Evolutionary conservation across 1,140 invertebrate species (phyloP).

Genomic region (Cheumatopsyche charites): DNA sequence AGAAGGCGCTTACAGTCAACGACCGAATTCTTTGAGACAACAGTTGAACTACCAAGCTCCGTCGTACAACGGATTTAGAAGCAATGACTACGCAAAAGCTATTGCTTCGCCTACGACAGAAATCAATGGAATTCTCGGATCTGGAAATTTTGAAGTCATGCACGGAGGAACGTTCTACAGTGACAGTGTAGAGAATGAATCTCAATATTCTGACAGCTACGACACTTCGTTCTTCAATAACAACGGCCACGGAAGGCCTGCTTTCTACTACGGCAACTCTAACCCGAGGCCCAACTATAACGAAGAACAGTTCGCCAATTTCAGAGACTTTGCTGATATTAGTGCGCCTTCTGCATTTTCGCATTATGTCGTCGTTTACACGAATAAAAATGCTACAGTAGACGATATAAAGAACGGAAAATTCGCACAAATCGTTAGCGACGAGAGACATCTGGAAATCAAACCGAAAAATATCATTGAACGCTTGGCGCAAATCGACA

Average conservation of each 20-base stretch:
- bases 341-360: slow-evolving; percentile 82
- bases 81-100: slow-evolving; percentile 43
- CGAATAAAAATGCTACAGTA: slow-evolving; percentile 71
- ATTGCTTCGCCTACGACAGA: slow-evolving; percentile 52
- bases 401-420: slow-evolving; percentile 53
- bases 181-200: slow-evolving; percentile 60
- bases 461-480: slow-evolving; percentile 83
- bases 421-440: slow-evolving; percentile 43
- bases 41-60: slow-evolving; percentile 58
- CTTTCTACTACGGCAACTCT: slow-evolving; percentile 62
- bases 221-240: slow-evolving; percentile 71
- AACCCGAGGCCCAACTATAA: slow-evolving; percentile 67
- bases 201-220: slow-evolving; percentile 53
- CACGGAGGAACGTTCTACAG: slow-evolving; percentile 84
- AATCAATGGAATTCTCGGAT: slow-evolving; percentile 68
- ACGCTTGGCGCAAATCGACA: slow-evolving; percentile 73
- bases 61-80: slow-evolving; percentile 55
- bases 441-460: slow-evolving; percentile 56
- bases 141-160: slow-evolving; percentile 88
- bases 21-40: slow-evolving; percentile 58
- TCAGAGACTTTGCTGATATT: slow-evolving; percentile 87
- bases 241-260: slow-evolving; percentile 70
- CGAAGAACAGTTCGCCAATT: slow-evolving; percentile 83
- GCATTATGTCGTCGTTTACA: slow-evolving; percentile 80
- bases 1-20: slow-evolving; percentile 60